phyloP scores from a whole-genome alignment of 2,888 invertebrate genomes.

The Idaea aversata region DNA sequence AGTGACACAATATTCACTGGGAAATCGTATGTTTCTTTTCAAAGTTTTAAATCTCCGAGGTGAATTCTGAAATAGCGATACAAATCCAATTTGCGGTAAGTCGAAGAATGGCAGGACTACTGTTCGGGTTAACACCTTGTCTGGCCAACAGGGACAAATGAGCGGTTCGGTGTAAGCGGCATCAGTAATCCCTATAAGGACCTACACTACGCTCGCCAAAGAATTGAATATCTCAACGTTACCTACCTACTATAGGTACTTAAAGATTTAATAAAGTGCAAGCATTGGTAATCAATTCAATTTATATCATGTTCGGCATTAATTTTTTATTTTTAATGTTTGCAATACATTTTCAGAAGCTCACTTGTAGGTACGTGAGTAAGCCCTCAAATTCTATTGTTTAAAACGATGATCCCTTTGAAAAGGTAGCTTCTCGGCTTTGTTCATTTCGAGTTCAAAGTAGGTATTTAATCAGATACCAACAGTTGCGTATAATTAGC shows the following conservation, averaged over 20 bases:
- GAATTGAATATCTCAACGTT: constrained; percentile 36
- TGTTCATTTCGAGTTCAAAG: constrained; percentile 1
- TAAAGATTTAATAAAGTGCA: not conserved
- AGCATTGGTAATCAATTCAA: not conserved
- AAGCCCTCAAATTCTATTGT: constrained; percentile 61
- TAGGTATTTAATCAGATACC: constrained; percentile 2
- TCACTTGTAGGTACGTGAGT: constrained; percentile 50
- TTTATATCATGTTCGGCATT: not conserved
- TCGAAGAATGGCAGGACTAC: constrained; percentile 45
- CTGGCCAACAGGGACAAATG: constrained; percentile 63
- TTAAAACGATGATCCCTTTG: constrained; percentile 53
- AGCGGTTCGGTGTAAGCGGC: constrained; percentile 54
- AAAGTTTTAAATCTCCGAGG: constrained; percentile 43
- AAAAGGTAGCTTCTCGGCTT: constrained; percentile 47
- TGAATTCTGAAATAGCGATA: constrained; percentile 30
- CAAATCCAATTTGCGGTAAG: constrained; percentile 52
- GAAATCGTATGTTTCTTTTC: constrained; percentile 26
- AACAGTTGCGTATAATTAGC: constrained; percentile 11
- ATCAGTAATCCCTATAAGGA: constrained; percentile 60
- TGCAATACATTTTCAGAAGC: constrained; percentile 19
- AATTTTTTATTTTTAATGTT: not conserved
- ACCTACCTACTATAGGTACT: not conserved
- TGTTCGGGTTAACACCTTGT: constrained; percentile 65
- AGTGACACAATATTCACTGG: constrained; percentile 41
- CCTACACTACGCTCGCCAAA: constrained; percentile 38